phyloP scores from a whole-genome alignment of 2,888 invertebrate genomes.

The Drosophila nr. fundita region DNA sequence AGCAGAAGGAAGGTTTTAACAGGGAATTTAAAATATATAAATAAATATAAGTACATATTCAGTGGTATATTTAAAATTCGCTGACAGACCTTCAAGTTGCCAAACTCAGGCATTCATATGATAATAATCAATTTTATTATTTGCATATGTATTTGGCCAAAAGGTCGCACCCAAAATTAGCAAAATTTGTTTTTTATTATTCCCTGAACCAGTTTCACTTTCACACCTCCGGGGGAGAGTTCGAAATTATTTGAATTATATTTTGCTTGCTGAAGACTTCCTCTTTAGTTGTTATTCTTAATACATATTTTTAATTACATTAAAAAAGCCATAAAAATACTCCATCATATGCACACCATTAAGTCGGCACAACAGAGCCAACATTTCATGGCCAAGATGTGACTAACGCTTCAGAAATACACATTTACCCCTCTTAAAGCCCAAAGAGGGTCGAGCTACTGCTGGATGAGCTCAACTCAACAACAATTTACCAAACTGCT shows the following conservation, averaged over 20 bases:
- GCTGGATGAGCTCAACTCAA: conserved; percentile 55
- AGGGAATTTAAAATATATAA: neutral
- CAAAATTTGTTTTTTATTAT: conserved; percentile 4
- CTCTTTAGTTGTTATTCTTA: conserved; percentile 49
- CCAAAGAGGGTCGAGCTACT: conserved; percentile 21
- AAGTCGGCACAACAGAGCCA: conserved; percentile 44
- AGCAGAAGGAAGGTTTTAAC: neutral
- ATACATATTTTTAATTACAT: conserved; percentile 37
- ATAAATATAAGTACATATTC: neutral
- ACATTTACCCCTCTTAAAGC: neutral
- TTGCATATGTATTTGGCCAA: conserved; percentile 1
- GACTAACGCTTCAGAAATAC: conserved; percentile 9
- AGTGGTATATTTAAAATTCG: neutral
- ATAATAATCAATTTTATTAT: conserved; percentile 4
- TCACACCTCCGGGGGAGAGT: conserved; percentile 17
- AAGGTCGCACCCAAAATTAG: conserved; percentile 21
- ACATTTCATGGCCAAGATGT: conserved; percentile 55
- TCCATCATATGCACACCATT: conserved; percentile 34
- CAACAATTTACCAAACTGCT: conserved; percentile 34
- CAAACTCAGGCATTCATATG: conserved; percentile 11
- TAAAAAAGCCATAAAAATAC: conserved; percentile 42
- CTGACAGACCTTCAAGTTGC: neutral
- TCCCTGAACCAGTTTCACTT: conserved; percentile 39
- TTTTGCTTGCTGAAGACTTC: conserved; percentile 34
- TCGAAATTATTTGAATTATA: conserved; percentile 34